Base-by-base conservation (phyloP, 2,113 vertebrate genomes). In the Dicrurus megarhynchus region DNA sequence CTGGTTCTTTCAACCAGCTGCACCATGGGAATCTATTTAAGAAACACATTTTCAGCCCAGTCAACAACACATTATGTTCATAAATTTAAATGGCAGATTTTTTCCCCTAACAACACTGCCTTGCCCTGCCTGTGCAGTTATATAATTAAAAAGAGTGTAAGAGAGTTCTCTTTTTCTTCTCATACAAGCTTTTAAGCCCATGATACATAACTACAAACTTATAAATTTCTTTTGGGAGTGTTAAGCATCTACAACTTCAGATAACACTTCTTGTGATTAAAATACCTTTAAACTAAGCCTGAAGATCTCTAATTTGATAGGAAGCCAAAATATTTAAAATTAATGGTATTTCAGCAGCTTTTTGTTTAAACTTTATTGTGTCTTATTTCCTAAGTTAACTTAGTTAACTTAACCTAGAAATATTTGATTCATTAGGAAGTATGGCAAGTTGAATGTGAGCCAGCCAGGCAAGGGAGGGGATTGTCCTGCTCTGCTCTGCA, bases 81-180 rank as follows among this genome's bases (percentile, higher is more conserved):
- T 46, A 64, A 59, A 23, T 50, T 84, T 59, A 59, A 86, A 46
- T 46, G 44, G 12, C 23, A 68, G 15, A 27, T 79, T 41, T 70
- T 3, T 6, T 47, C 27, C 9, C 21, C 20, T 28, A 37, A 56
- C 20, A 53, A 4, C 1, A 2, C 9, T 0, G 0, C 16, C 16
- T 49, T 30, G 22, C 4, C 17, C 32, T 3, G 0, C 13, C 16
- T 44, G 13, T 17, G 28, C 8, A 89, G n/a, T 44, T 68, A 46
- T 14, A 42, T 76, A 57, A 41, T 64, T 61, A 19, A 57, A 82
- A 42, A 47, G 12, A 65, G 21, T 24, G 21, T 46, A 71, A 7
- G 8, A 53, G 16, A 39, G 8, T 37, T 89, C 13, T 61, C 7
- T 24, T 41, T 89, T 89, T 80, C 22, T 84, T 91, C 26, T 93